Percentiles rank a stretch among this genome's conserved stretches.
Conservation (phyloP, 2,113 vertebrate species). For the Leptobrachium leishanense region DNA sequence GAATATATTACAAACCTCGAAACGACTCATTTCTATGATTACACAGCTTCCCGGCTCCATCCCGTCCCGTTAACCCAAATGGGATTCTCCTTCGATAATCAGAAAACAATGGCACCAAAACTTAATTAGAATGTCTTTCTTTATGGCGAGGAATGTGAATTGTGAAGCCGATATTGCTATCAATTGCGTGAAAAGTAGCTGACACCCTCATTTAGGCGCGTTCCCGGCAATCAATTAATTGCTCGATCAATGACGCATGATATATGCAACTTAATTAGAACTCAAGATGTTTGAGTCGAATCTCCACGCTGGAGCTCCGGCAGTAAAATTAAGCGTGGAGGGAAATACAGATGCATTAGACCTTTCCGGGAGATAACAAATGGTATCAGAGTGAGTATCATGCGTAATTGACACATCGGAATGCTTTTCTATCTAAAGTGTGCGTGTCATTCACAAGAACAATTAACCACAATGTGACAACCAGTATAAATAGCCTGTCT, state of each 20-base stretch:
- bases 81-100: not conserved
- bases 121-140: slow-evolving; percentile 18
- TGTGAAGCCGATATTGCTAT: slow-evolving; percentile 5
- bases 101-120: slow-evolving; percentile 2
- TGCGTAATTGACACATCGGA: not conserved
- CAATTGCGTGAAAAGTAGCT: slow-evolving; percentile 13
- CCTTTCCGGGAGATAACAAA: not conserved
- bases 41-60: not conserved
- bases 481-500: no score
- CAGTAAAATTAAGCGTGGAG: not conserved
- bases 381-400: not conserved
- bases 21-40: not conserved
- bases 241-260: slow-evolving; percentile 37
- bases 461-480: no score
- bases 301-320: not conserved
- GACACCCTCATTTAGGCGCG: slow-evolving; percentile 18
- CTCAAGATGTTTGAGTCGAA: slow-evolving; percentile 8
- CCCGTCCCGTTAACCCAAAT: slow-evolving; percentile 1
- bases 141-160: not conserved
- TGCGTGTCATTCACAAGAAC: no score
- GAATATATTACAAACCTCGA: not conserved
- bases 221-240: slow-evolving; percentile 30
- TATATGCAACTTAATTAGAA: slow-evolving; percentile 41
- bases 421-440: not conserved
- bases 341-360: slow-evolving; percentile 2